These are phyloP conservation scores for Lanius collurio DNA, from an alignment of 2,113 vertebrate genomes.

Conservation along the genomic window DNA sequence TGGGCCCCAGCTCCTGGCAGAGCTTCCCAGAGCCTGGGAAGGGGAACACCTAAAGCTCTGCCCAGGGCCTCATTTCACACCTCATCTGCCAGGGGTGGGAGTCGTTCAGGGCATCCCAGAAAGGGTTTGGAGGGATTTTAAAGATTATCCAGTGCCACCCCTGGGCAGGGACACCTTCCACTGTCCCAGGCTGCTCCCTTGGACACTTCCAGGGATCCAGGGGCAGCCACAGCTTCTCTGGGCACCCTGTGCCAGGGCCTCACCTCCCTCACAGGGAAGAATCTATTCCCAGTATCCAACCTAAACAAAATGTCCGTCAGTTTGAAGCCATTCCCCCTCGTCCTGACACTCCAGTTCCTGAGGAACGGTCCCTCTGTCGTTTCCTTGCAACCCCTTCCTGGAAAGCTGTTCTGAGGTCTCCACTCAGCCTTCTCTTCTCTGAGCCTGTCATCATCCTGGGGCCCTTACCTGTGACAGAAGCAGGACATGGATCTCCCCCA, in stretches of 20 bases:
- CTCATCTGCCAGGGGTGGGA: background rate
- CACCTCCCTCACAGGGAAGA: accelerated
- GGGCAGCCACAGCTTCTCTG: background rate
- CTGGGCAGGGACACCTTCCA: background rate
- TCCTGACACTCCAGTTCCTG: background rate
- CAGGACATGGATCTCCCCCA: background rate
- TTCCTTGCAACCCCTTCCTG: background rate
- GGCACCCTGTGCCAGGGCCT: background rate
- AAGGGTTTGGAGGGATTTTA: background rate
- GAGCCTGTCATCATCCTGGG: background rate
- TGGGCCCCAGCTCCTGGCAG: background rate
- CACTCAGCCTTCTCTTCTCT: no score
- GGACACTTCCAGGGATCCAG: background rate
- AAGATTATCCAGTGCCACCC: background rate
- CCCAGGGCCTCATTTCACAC: accelerated
- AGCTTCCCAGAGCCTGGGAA: background rate
- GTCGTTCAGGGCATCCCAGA: background rate
- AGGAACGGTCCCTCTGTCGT: background rate
- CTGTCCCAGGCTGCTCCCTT: background rate
- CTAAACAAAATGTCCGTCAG: no score
- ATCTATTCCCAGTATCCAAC: background rate
- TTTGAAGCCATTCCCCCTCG: background rate
- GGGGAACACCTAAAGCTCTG: background rate
- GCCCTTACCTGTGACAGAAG: accelerated
- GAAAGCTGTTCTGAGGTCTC: background rate